phyloP scores from a whole-genome alignment of 2,113 vertebrate genomes.

The Gymnorhina tibicen region DNA sequence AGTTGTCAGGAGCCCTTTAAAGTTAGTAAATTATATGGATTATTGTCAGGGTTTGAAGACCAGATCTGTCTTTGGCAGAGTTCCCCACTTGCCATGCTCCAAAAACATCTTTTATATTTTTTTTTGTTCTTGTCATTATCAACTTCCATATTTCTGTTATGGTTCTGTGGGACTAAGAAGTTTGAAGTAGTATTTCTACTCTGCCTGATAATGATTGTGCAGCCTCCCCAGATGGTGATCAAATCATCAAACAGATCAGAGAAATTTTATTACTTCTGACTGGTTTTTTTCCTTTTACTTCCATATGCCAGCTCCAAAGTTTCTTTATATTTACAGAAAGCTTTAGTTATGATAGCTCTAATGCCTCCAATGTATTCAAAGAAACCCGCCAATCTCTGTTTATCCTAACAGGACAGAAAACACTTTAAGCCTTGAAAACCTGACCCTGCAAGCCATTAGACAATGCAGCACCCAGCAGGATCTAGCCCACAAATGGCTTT shows the following conservation, averaged over 20 bases:
- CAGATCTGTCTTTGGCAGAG: not conserved
- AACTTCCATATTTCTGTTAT: conserved; percentile 29
- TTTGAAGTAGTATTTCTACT: not conserved
- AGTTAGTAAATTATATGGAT: not conserved
- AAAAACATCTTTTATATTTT: conserved; percentile 38
- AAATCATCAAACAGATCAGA: not conserved
- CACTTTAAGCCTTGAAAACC: not conserved
- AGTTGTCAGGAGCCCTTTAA: not conserved
- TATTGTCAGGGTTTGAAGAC: not conserved
- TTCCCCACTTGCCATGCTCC: conserved; percentile 5
- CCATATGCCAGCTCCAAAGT: not conserved
- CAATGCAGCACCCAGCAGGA: not conserved
- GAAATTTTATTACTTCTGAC: not conserved
- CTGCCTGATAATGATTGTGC: not conserved
- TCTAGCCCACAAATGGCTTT: not conserved
- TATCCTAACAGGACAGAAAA: not conserved
- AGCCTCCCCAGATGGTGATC: not conserved
- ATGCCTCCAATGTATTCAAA: not conserved
- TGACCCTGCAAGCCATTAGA: not conserved
- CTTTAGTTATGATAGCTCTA: not conserved
- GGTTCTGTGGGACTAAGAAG: not conserved
- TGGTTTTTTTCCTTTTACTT: not conserved
- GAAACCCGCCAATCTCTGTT: not conserved
- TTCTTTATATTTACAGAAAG: not conserved
- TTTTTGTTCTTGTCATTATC: conserved; percentile 31